Conservation (phyloP, 1,140 invertebrate genomes). For the Camponotus pennsylvanicus region DNA sequence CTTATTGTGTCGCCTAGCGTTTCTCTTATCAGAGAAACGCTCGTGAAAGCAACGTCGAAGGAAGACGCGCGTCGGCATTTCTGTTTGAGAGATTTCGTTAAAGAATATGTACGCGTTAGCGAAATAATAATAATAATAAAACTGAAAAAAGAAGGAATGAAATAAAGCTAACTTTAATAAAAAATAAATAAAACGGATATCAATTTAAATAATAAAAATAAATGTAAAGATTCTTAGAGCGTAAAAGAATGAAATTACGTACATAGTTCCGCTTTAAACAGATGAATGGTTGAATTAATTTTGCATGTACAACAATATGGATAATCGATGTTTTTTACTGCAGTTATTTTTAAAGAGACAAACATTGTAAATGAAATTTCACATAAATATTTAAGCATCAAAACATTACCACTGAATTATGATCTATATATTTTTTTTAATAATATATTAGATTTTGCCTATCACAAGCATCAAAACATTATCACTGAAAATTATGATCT, state of each 20-base stretch:
- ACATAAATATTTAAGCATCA: too few relatives aligned
- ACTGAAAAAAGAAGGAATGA: not conserved
- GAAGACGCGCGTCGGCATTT: conserved; percentile 32
- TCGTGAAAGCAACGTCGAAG: conserved; percentile 59
- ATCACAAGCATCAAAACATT: too few relatives aligned
- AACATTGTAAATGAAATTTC: not conserved
- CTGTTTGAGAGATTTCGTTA: conserved; percentile 41
- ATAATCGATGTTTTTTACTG: not conserved
- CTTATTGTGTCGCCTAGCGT: conserved; percentile 72
- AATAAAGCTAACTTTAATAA: not conserved
- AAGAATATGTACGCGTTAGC: conserved; percentile 38
- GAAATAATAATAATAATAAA: conserved; percentile 20
- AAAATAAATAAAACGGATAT: not conserved
- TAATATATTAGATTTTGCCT: too few relatives aligned
- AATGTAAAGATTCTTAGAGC: not conserved
- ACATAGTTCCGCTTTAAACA: not conserved
- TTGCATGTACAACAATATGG: not conserved
- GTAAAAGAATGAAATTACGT: not conserved
- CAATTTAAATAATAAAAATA: conserved; percentile 10
- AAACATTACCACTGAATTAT: too few relatives aligned
- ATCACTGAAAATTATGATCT: not conserved
- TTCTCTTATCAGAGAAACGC: conserved; percentile 69
- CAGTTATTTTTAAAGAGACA: not conserved
- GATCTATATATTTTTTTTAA: too few relatives aligned
- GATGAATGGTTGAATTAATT: not conserved